Evolutionary conservation across 2,888 invertebrate genomes (phyloP).

Genomic region (Ormyrus labotus): DNA sequence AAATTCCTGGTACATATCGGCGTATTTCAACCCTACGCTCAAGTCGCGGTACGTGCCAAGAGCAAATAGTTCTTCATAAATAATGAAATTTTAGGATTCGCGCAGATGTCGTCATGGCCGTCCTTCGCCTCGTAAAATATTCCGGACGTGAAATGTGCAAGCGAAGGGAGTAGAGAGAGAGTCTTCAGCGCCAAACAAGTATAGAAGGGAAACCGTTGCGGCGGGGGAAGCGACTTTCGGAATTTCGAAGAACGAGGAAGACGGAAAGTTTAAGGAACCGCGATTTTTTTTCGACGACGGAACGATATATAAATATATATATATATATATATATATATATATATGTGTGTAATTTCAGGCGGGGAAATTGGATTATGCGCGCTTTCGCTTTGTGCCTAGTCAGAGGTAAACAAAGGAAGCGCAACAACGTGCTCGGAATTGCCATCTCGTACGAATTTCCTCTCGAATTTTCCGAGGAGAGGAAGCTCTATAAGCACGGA

Average conservation of each 20-base stretch:
- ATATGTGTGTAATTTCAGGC: conserved; percentile 4
- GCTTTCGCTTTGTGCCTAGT: conserved; percentile 1
- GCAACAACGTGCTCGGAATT: conserved; percentile 40
- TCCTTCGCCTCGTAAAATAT: conserved; percentile 56
- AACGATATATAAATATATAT: too few species aligned
- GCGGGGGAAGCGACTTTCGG: conserved; percentile 18
- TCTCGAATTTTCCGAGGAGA: conserved; percentile 11
- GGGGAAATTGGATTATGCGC: conserved; percentile 23
- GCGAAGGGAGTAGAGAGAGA: conserved; percentile 5
- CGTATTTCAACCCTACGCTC: conserved; percentile 4
- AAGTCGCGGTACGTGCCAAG: conserved; percentile 36
- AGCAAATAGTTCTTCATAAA: conserved; percentile 58
- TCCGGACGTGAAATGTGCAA: conserved; percentile 43
- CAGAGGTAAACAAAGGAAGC: conserved; percentile 39
- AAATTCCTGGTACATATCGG: conserved; percentile 46
- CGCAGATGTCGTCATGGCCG: conserved; percentile 51
- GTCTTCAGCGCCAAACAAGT: conserved; percentile 26
- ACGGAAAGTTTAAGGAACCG: conserved; percentile 11
- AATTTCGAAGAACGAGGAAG: neutral
- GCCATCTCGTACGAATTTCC: neutral
- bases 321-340: too few species aligned
- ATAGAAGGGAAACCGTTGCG: neutral
- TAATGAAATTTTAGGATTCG: conserved; percentile 58
- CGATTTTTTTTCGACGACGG: conserved; percentile 12
- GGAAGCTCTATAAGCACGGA: neutral